Evolutionary conservation across 2,888 invertebrate genomes (phyloP).

Genomic region (Pollenia angustigena): DNA sequence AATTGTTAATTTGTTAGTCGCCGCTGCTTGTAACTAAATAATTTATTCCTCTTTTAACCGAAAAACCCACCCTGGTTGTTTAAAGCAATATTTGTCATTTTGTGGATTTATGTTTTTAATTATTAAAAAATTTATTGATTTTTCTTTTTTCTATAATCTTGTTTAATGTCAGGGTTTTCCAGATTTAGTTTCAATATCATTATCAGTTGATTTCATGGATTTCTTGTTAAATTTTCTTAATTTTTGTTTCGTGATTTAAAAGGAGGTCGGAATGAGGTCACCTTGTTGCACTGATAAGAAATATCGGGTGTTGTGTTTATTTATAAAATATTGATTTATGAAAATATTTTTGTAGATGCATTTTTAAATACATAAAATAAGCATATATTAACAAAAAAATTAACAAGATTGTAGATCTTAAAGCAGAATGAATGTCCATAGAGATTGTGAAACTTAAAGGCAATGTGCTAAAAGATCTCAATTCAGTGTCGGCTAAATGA

Average conservation of each 20-base stretch:
- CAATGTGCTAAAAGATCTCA: neutral
- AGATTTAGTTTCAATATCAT: slow-evolving; percentile 51
- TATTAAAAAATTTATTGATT: slow-evolving; percentile 29
- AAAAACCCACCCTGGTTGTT: slow-evolving; percentile 26
- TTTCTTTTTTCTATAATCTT: slow-evolving; percentile 17
- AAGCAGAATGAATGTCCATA: too few species aligned
- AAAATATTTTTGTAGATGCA: too few species aligned
- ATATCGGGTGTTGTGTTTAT: neutral
- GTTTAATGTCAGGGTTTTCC: slow-evolving; percentile 43
- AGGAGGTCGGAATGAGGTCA: neutral
- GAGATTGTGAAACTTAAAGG: neutral
- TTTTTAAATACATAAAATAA: too few species aligned
- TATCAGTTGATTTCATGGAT: slow-evolving; percentile 11
- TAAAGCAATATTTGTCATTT: slow-evolving; percentile 3
- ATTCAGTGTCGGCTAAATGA: too few species aligned
- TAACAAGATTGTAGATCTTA: too few species aligned
- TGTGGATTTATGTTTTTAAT: neutral
- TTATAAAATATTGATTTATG: neutral
- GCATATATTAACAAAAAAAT: too few species aligned
- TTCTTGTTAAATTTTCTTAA: neutral
- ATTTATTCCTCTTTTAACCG: neutral
- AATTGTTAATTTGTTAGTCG: slow-evolving; percentile 23
- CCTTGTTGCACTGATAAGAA: slow-evolving; percentile 30
- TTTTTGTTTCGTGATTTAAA: neutral
- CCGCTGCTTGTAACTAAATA: slow-evolving; percentile 20